phyloP scores from a whole-genome alignment of 2,113 vertebrate species.

The Megaceryle maxima region DNA sequence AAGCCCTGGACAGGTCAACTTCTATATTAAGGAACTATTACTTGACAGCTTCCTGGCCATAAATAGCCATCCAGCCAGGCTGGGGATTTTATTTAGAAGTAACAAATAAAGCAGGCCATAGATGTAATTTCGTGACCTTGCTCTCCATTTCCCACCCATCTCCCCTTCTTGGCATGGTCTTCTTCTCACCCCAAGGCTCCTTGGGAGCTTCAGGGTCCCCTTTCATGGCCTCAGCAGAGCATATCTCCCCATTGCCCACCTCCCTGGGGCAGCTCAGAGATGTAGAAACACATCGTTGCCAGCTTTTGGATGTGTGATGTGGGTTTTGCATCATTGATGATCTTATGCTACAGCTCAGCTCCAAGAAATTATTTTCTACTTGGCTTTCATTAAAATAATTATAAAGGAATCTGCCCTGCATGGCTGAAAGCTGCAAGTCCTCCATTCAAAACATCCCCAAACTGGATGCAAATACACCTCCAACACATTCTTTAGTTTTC shows the following conservation, averaged over 20 bases:
- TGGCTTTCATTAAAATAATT: background rate
- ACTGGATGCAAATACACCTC: background rate
- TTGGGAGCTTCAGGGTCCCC: background rate
- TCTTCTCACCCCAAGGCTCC: background rate
- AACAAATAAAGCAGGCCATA: constrained; percentile 4
- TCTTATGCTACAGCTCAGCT: background rate
- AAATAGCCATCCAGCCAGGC: constrained; percentile 17
- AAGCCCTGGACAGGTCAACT: constrained; percentile 51
- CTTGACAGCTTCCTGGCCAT: constrained; percentile 66
- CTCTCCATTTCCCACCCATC: background rate
- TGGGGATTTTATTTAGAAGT: constrained; percentile 55
- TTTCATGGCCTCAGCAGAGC: background rate
- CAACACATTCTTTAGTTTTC: background rate
- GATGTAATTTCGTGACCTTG: background rate
- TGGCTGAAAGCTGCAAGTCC: background rate
- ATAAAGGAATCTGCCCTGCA: background rate
- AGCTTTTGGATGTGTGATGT: background rate
- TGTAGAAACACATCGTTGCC: rapidly evolving
- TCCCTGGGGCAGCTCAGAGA: background rate
- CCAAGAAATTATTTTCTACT: background rate
- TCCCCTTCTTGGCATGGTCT: background rate
- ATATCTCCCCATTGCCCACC: background rate
- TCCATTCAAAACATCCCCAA: background rate
- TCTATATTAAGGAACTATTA: constrained; percentile 67
- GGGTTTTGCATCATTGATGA: background rate